Percentiles rank a stretch among this genome's conserved stretches.
phyloP scores from a whole-genome alignment of 2,888 invertebrate species.

The Periphyllus acericola region DNA sequence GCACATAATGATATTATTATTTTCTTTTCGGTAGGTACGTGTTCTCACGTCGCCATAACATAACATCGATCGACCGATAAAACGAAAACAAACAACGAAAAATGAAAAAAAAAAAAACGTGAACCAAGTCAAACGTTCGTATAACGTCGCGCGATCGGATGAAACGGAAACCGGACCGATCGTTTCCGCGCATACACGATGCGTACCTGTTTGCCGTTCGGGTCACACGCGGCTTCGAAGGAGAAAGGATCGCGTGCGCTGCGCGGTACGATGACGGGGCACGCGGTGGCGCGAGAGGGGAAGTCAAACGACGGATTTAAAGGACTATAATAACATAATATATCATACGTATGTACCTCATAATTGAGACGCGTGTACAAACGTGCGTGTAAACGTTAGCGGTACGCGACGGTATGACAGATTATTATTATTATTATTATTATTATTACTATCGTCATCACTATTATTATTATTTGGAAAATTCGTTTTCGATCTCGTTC shows the following conservation, averaged over 20 bases:
- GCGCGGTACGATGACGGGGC: background rate
- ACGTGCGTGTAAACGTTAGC: background rate
- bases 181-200: background rate
- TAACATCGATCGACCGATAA: no score
- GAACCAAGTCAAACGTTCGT: background rate
- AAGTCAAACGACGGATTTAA: conserved; percentile 25
- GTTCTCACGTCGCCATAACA: no score
- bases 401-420: no score
- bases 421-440: no score
- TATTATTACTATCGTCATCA: background rate
- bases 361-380: no score
- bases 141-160: background rate
- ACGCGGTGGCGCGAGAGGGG: background rate
- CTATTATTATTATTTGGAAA: background rate
- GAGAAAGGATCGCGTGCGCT: conserved; percentile 35
- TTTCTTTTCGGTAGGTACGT: no score
- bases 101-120: background rate
- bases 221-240: background rate
- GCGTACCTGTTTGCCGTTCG: background rate
- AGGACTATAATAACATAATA: background rate
- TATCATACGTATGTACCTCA: background rate
- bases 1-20: no score
- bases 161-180: conserved; percentile 46
- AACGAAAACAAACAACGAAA: no score
- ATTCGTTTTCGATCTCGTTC: background rate